These are phyloP conservation scores for Acipenser oxyrinchus DNA, from an alignment of 2,797 vertebrate genomes.

Conservation along the genomic window DNA sequence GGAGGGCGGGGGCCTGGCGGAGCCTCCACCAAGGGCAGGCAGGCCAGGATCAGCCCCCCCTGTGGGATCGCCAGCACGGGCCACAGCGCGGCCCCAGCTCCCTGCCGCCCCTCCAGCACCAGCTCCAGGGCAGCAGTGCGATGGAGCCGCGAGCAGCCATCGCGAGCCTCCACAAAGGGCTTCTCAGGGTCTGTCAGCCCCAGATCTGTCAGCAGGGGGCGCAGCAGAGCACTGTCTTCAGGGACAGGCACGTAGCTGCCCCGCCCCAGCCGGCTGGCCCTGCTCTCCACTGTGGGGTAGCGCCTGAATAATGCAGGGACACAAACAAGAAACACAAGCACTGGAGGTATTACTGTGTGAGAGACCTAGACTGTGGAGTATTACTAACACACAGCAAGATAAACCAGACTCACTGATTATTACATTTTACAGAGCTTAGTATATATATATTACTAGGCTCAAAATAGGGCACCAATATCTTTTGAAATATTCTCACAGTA, in stretches of 20 bases:
- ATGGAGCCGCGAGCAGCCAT: slow-evolving; percentile 69
- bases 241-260: slow-evolving; percentile 68
- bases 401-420: too few species aligned
- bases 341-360: background rate
- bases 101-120: slow-evolving; percentile 32
- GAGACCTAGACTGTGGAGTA: too few species aligned
- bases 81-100: slow-evolving; percentile 65
- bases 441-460: too few species aligned
- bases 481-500: too few species aligned
- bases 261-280: slow-evolving; percentile 65
- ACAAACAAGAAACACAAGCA: slow-evolving; percentile 12
- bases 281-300: slow-evolving; percentile 80
- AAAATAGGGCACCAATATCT: too few species aligned
- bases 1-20: slow-evolving; percentile 64
- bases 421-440: too few species aligned
- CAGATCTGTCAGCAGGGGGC: slow-evolving; percentile 73
- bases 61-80: slow-evolving; percentile 72
- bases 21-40: slow-evolving; percentile 76
- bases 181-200: slow-evolving; percentile 62
- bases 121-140: slow-evolving; percentile 65
- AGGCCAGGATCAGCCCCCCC: slow-evolving; percentile 66
- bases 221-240: slow-evolving; percentile 66
- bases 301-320: slow-evolving; percentile 48
- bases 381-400: too few species aligned
- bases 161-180: slow-evolving; percentile 62